These are phyloP conservation scores for Eupleurogrammus muticus DNA, from an alignment of 2,797 vertebrate genomes.

Conservation along the genomic window DNA sequence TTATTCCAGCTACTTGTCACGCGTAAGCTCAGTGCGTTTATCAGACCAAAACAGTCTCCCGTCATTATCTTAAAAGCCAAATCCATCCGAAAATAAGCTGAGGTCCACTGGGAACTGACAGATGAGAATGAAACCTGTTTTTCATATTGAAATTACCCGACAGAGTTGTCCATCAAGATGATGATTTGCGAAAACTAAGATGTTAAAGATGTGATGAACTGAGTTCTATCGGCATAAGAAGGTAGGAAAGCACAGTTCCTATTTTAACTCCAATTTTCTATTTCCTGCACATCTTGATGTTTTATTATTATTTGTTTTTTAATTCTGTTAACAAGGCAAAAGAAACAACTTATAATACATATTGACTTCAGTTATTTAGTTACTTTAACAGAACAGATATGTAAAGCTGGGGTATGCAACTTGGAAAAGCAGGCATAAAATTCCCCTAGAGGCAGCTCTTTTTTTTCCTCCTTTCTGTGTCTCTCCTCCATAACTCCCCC, in stretches of 20 bases:
- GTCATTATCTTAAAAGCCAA: conserved; percentile 73
- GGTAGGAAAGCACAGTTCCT: background rate
- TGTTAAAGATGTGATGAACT: conserved; percentile 31
- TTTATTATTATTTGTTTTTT: too few relatives aligned
- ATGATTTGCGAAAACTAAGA: conserved; percentile 20
- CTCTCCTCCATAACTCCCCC: too few relatives aligned
- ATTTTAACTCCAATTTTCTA: background rate
- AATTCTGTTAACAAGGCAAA: too few relatives aligned
- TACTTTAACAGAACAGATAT: too few relatives aligned
- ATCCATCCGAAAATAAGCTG: conserved; percentile 70
- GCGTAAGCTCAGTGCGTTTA: conserved; percentile 43
- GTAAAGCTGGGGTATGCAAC: too few relatives aligned
- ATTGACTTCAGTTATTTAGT: too few relatives aligned
- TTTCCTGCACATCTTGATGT: too few relatives aligned
- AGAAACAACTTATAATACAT: too few relatives aligned
- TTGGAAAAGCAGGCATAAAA: too few relatives aligned
- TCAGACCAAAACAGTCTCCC: conserved; percentile 70
- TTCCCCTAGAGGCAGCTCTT: too few relatives aligned
- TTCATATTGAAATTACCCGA: conserved; percentile 50
- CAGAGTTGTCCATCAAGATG: conserved; percentile 43
- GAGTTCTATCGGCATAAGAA: conserved; percentile 1
- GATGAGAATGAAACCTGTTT: conserved; percentile 44
- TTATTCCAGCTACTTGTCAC: conserved; percentile 62
- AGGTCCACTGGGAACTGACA: conserved; percentile 56
- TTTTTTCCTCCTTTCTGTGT: too few relatives aligned